A percentile compares a stretch with the other conserved stretches of the same genome.
These are phyloP conservation scores for Axis porcinus DNA, from an alignment of 2,113 vertebrate genomes.

Conservation along the genomic window DNA sequence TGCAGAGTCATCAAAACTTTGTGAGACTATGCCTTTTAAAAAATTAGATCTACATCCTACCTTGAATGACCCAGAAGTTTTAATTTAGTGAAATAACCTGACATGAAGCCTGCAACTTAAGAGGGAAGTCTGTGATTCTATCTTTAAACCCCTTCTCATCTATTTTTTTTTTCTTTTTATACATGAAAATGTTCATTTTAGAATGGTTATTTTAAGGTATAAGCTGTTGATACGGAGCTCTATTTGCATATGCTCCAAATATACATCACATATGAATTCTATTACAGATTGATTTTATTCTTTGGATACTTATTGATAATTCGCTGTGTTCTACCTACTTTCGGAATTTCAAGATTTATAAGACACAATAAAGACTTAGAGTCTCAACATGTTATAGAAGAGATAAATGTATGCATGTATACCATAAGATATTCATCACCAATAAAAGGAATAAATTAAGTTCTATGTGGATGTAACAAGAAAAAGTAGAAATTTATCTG, in stretches of 20 bases:
- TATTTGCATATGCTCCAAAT: background rate
- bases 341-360: background rate
- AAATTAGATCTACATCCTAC: background rate
- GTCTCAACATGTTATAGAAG: background rate
- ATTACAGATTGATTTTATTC: background rate
- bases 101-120: background rate
- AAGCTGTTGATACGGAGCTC: background rate
- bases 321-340: background rate
- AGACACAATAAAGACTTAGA: background rate
- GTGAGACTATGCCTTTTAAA: background rate
- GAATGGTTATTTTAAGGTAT: background rate
- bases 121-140: background rate
- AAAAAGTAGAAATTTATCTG: background rate
- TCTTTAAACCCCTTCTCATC: background rate
- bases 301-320: background rate
- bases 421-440: background rate
- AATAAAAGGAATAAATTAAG: background rate
- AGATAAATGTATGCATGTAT: background rate
- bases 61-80: conserved; percentile 42
- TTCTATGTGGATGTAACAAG: background rate
- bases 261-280: background rate
- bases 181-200: background rate
- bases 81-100: conserved; percentile 49
- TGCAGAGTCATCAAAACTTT: background rate
- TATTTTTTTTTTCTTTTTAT: background rate